Evolutionary conservation across 2,113 vertebrate species (phyloP), one percentile per base, ranked within the genome.

Genomic region (Taxidea taxus): DNA sequence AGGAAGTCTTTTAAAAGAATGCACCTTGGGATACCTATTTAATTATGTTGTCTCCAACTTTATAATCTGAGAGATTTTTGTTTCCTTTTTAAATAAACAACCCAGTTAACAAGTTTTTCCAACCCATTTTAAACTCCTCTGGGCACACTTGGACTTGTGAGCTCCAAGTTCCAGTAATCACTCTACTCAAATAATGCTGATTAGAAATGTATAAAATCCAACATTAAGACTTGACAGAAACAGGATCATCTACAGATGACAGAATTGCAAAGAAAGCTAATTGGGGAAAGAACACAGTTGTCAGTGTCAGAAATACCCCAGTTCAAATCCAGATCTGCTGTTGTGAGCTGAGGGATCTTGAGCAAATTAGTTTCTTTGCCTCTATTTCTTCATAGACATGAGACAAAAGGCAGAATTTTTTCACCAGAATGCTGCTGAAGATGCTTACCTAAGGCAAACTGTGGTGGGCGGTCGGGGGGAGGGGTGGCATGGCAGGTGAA

Each of bases 31-130:
- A 51, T 83, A 34, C 31, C 56, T 70, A 4, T 95, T 96, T 92
- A 97, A 96, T 96, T 94, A 95, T 56, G 44, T n/a, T 78, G 34
- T 39, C 56, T 97, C 83, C 84, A 82, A 74, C 34, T 82, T 92
- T 93, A 87, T 49, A 95, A 96, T 62, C 64, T 18, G 14, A 94
- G 68, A 49, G 37, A 84, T 12, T 96, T 91, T 85, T 83, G n/a
- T 86, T 95, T 95, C 49, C 80, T 62, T 95, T 81, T 91, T 31
- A 87, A 93, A 90, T 81, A 93, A 94, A 89, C 49, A 93, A 74
- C 7, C 15, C 60, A 14, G 42, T 90, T 96, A 97, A 94, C 64
- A 84, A 64, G 72, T 60, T 89, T 93, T 60, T 84, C 66, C 37
- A 84, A 56, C 66, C 54, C 68, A 64, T 96, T 97, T 89, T 47